Conservation (phyloP, 2,888 invertebrate species). For the Prenolepis imparis region DNA sequence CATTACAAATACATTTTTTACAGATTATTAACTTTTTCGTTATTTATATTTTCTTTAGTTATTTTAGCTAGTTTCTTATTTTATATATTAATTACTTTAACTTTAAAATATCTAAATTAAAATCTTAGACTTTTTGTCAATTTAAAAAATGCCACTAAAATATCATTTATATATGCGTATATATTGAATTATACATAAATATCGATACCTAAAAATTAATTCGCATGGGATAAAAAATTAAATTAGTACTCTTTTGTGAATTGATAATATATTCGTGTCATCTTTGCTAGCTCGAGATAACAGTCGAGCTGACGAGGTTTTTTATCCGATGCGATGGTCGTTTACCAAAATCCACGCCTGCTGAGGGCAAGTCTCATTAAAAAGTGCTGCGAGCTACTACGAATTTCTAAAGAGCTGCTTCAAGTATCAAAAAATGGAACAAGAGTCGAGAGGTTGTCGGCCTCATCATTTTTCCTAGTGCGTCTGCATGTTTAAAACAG, state of each 20-base stretch:
- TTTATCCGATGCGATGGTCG: constrained; percentile 2
- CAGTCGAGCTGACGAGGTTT: not conserved
- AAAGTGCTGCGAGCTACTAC: constrained; percentile 37
- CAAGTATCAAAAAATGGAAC: constrained; percentile 22
- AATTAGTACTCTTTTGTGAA: not conserved
- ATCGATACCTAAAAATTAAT: not conserved
- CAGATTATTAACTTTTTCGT: not conserved
- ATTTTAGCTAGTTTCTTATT: not conserved
- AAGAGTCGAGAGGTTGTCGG: constrained; percentile 7
- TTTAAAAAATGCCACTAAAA: not conserved
- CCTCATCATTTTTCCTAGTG: not conserved
- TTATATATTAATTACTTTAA: not conserved
- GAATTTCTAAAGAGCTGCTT: constrained; percentile 43
- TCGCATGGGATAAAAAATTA: not conserved
- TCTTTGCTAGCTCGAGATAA: not conserved
- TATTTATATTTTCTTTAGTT: not conserved
- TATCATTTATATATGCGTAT: not conserved
- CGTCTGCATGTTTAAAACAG: not conserved
- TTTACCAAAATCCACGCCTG: constrained; percentile 24
- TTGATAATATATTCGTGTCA: constrained; percentile 28
- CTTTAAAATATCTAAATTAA: not conserved
- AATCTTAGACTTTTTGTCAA: not conserved
- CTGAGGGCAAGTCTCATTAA: constrained; percentile 32
- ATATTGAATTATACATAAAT: not conserved
- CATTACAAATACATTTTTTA: not conserved